Base-by-base conservation (phyloP, 2,113 vertebrate species). In the Stegastes partitus region DNA sequence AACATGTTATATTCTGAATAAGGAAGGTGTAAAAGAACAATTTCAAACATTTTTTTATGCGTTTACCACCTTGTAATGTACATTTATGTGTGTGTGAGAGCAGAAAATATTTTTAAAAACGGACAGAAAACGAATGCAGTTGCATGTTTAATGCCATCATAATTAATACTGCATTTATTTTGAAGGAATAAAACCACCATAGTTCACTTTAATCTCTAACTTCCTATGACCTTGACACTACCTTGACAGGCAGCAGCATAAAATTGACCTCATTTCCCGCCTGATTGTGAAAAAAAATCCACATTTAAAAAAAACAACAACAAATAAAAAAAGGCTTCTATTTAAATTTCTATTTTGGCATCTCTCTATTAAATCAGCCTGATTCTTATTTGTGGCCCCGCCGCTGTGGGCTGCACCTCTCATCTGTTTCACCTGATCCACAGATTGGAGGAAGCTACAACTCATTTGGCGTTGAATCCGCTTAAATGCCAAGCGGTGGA, bases 401-500 rank as follows among this genome's bases (percentile, higher is more conserved):
- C 59, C 70, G 72, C 64, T 21, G 5, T 51, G 0, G 14, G 57
- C 66, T 70, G 49, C 68, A 18, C 71, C 79, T 83, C 74, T 86
- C 72, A 62, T 86, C 75, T 56, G 57, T 73, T 69, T 79, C 74
- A 79, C 65, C 78, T 83, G 81, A 79, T 79, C 61, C 61, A 49
- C 26, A 72, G 66, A 75, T 42, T 23, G 66, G 25, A 47, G 59
- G 54, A 63, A 62, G 74, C 59, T 71, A 66, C 87, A 68, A 62
- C 50, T 85, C 65, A 90, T 87, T 85, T 83, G 62, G 59, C 51
- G 67, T 68, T 21, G 74, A 81, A 83, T 86, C 53, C 69, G 80
- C 68, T 91, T 79, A 91, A 91, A 92, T 90, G 87, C 81, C 87
- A 91, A 83, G 67, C 74, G 76, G 65, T 81, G 75, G 67, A 91